Base-by-base conservation (phyloP, 2,888 invertebrate genomes). In the Vesta saturnalis region DNA sequence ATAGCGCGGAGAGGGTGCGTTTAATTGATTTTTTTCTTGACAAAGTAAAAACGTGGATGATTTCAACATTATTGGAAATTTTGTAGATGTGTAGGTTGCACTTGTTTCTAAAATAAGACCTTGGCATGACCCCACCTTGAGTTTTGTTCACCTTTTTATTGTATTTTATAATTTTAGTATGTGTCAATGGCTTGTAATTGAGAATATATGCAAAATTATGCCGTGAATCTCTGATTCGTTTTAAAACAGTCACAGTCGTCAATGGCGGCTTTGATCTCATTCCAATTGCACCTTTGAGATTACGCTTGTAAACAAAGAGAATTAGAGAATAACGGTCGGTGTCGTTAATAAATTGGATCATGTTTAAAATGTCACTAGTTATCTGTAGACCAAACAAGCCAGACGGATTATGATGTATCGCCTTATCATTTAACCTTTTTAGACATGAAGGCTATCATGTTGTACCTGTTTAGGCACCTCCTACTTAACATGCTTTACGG, bases 71-170 rank as follows among this genome's bases (percentile, higher is more conserved):
- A 62, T 68, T 57, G 63, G 59, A 70, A 70, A 70, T 67, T 66
- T 70, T 70, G 19, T 43, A 15, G 16, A 35, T 55, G 63, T 60
- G 70, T 70, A 63, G 70, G 70, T 23, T 56, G 70, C 60, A 65
- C 69, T 64, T 64, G 68, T 56, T 69, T 61, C 65, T 52, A 64
- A 61, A 67, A 67, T 43, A 22, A 63, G 63, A 66, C 70, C 70
- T 66, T 64, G 70, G 56, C 59, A 49, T 60, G 66, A 66, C 69
- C 69, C 69, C 69, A 64, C 69, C 69, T 69, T 64, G 67, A 64
- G 63, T 63, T 67, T 55, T 67, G 59, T 63, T 67, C 67, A 67
- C 63, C 67, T 67, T 63, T 59, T 67, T 67, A 52, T 67, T 62
- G 62, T 67, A 52, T 67, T 60, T 67, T 67, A 35, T 60, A 63